Evolutionary conservation across 2,797 vertebrate species (phyloP).

Genomic region (Pangasius mekongensis): DNA sequence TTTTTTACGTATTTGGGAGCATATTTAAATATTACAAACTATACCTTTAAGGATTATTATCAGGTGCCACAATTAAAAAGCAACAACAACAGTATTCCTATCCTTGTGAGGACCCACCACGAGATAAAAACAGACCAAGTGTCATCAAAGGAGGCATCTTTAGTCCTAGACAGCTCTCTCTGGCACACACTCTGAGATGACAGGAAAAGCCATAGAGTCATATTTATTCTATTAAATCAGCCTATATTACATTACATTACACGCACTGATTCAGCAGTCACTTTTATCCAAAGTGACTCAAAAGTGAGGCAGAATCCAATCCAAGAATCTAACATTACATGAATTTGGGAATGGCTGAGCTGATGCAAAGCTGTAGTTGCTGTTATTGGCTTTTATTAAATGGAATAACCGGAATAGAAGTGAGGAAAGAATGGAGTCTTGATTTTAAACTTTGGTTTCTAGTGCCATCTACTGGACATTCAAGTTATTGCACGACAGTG

Average conservation of each 20-base stretch:
- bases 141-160: background rate
- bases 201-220: slow-evolving; percentile 5
- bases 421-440: background rate
- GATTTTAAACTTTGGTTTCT: background rate
- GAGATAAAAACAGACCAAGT: background rate
- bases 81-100: background rate
- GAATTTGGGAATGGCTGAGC: background rate
- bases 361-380: background rate
- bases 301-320: background rate
- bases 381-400: background rate
- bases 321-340: background rate
- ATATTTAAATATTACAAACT: background rate
- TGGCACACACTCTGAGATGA: background rate
- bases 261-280: background rate
- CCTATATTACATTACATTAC: background rate
- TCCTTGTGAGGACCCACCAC: background rate
- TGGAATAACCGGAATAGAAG: background rate
- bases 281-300: background rate
- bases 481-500: background rate
- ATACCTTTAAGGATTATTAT: background rate
- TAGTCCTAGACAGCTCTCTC: background rate
- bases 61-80: too few species aligned
- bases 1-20: background rate
- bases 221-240: background rate
- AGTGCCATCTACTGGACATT: slow-evolving; percentile 44